Evolutionary conservation across 2,113 vertebrate species (phyloP).

Genomic region (Suricata suricatta): DNA sequence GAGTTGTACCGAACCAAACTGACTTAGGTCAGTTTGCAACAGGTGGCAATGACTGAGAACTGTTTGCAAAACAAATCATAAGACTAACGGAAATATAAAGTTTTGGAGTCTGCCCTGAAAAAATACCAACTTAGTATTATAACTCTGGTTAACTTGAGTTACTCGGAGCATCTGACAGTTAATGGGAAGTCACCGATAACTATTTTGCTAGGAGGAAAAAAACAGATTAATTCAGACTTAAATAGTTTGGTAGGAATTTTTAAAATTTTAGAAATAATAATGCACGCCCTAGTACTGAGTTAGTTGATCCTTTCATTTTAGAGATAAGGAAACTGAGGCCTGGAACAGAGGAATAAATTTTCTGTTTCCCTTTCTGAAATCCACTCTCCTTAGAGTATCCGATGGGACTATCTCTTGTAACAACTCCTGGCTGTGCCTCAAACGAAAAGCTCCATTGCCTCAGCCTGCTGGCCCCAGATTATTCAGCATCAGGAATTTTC

Average conservation of each 20-base stretch:
- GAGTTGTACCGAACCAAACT: background rate
- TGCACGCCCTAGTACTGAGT: background rate
- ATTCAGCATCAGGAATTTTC: conserved; percentile 46
- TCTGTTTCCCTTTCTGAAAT: conserved; percentile 33
- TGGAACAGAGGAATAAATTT: background rate
- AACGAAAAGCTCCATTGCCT: conserved; percentile 1
- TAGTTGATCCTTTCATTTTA: background rate
- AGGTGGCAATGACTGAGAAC: background rate
- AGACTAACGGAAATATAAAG: background rate
- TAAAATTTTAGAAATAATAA: conserved; percentile 48
- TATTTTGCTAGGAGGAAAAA: conserved; percentile 10
- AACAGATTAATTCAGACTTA: background rate
- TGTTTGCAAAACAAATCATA: background rate
- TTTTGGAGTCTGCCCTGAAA: background rate
- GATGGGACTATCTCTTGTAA: background rate
- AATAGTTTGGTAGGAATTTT: background rate
- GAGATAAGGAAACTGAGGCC: background rate
- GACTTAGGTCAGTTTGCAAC: background rate
- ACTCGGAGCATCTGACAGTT: background rate
- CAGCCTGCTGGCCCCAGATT: conserved; percentile 28
- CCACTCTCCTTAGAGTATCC: background rate
- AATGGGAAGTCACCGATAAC: background rate
- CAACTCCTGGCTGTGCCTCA: conserved; percentile 6
- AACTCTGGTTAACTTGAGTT: background rate
- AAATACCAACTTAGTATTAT: background rate